phyloP scores from a whole-genome alignment of 2,888 invertebrate genomes.

The Chaetoderma sp. region DNA sequence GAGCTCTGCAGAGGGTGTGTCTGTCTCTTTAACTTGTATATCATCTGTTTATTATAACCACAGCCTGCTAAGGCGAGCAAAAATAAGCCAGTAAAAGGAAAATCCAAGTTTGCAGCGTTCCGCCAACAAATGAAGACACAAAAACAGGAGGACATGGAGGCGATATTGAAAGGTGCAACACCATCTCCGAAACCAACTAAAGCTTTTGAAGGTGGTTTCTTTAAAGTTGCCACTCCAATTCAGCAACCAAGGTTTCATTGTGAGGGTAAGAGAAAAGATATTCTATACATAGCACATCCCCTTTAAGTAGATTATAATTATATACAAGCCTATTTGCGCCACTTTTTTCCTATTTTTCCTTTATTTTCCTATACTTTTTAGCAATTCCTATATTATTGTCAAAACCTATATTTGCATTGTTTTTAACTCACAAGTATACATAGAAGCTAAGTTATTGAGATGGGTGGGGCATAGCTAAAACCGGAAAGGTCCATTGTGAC shows the following conservation, averaged over 20 bases:
- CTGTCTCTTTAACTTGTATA: no score
- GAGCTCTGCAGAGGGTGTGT: no score
- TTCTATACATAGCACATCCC: no score
- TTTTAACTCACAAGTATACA: no score
- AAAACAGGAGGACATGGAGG: constrained; percentile 31
- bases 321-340: no score
- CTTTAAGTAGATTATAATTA: neutral
- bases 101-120: constrained; percentile 64
- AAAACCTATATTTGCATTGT: no score
- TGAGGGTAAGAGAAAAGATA: constrained; percentile 42
- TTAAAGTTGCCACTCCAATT: constrained; percentile 57
- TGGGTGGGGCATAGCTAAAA: no score
- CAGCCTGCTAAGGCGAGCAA: constrained; percentile 32
- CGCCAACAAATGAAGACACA: constrained; percentile 53
- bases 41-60: constrained; percentile 41
- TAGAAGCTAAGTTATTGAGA: no score
- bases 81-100: constrained; percentile 33
- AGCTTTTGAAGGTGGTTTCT: constrained; percentile 62
- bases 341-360: no score
- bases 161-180: neutral
- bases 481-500: no score
- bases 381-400: no score
- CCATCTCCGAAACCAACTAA: constrained; percentile 33
- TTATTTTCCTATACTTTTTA: no score
- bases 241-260: constrained; percentile 45